Percentiles rank a stretch among this genome's conserved stretches.
These are phyloP conservation scores for Zele albiditarsus DNA, from an alignment of 2,888 invertebrate species.

Conservation along the genomic window DNA sequence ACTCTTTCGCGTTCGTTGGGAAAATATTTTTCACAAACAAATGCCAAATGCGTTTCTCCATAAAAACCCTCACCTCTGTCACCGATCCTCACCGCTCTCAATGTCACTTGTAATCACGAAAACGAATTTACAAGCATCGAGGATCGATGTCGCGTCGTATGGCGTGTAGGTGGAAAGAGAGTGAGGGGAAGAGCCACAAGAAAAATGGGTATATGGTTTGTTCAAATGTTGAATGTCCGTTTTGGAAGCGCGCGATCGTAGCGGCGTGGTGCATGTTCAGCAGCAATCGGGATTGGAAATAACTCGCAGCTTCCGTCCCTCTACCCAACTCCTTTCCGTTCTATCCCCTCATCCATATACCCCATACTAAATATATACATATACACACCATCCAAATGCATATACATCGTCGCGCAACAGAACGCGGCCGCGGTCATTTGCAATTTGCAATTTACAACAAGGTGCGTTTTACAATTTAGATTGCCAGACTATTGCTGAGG, in stretches of 20 bases:
- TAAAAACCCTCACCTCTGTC: constrained; percentile 14
- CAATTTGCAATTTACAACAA: constrained; percentile 62
- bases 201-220: constrained; percentile 37
- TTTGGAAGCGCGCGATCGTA: background rate
- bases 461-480: constrained; percentile 68
- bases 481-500: constrained; percentile 43
- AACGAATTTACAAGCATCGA: constrained; percentile 34
- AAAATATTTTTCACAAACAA: constrained; percentile 11
- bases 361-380: background rate
- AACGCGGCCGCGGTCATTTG: constrained; percentile 53
- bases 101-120: constrained; percentile 40
- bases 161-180: background rate
- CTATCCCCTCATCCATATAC: background rate
- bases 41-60: constrained; percentile 15
- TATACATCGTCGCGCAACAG: background rate
- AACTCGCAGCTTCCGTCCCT: constrained; percentile 18
- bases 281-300: constrained; percentile 40
- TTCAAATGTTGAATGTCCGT: constrained; percentile 26
- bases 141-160: constrained; percentile 28
- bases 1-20: background rate
- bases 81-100: constrained; percentile 29
- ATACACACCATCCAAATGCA: background rate
- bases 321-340: constrained; percentile 5
- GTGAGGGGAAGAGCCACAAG: constrained; percentile 15
- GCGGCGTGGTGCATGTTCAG: constrained; percentile 37